Conservation (phyloP, 1,140 invertebrate genomes). For the Aphelinus atriplicis region DNA sequence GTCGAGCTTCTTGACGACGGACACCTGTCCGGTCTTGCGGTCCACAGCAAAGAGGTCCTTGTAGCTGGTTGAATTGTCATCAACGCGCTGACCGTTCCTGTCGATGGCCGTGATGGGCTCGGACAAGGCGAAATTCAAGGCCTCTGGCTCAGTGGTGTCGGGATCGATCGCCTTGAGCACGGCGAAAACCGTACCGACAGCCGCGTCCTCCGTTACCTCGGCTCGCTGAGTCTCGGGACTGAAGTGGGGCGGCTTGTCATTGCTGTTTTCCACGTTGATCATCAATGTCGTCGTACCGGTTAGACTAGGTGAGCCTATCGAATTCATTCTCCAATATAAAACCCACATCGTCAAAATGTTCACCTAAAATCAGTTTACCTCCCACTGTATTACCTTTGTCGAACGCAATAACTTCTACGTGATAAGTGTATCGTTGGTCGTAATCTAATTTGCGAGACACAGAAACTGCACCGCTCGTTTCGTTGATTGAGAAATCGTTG, state of each 20-base stretch:
- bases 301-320: constrained; percentile 75
- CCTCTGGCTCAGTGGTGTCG: constrained; percentile 76
- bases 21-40: constrained; percentile 76
- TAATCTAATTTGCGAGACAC: constrained; percentile 85
- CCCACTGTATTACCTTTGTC: constrained; percentile 73
- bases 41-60: constrained; percentile 80
- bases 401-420: constrained; percentile 81
- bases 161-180: constrained; percentile 82
- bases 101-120: constrained; percentile 82
- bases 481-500: constrained; percentile 85
- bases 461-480: constrained; percentile 77
- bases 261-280: constrained; percentile 84
- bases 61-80: constrained; percentile 55
- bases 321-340: too few species aligned
- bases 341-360: too few species aligned
- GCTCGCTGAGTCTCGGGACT: constrained; percentile 82
- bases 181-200: constrained; percentile 78
- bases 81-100: constrained; percentile 82
- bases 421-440: constrained; percentile 80
- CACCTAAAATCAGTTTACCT: background rate
- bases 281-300: constrained; percentile 83
- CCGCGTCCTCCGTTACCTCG: constrained; percentile 83
- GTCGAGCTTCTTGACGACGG: constrained; percentile 73
- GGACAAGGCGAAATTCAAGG: constrained; percentile 77
- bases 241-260: constrained; percentile 90